Percentiles rank a stretch among this genome's conserved stretches.
These are phyloP conservation scores for Cybosia mesomella DNA, from an alignment of 2,888 invertebrate species.

Conservation along the genomic window DNA sequence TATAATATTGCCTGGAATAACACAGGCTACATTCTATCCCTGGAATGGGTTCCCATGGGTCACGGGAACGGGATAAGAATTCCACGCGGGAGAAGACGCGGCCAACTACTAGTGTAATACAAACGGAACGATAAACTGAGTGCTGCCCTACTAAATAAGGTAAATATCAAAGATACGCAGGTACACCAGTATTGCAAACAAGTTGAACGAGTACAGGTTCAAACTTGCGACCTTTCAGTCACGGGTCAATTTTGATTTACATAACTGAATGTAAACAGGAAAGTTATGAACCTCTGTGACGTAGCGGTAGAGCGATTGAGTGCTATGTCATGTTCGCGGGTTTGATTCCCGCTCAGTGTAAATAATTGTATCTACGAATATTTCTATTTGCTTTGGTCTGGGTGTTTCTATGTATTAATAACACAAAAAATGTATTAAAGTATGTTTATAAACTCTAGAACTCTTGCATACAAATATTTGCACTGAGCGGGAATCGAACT, in stretches of 20 bases:
- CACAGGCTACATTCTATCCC: no score
- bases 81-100: no score
- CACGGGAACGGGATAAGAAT: no score
- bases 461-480: no score
- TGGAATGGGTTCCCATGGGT: no score
- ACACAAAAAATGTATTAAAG: no score
- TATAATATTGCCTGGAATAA: no score
- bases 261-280: not conserved
- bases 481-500: no score
- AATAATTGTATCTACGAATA: no score
- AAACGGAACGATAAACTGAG: not conserved
- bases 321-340: not conserved
- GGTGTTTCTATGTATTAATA: no score
- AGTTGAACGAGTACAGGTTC: conserved; percentile 12
- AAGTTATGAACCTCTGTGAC: not conserved
- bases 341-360: not conserved
- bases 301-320: not conserved
- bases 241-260: not conserved
- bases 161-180: conserved; percentile 5
- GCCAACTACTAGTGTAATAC: not conserved
- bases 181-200: not conserved
- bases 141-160: conserved; percentile 4
- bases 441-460: no score
- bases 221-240: conserved; percentile 20
- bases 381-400: no score